These are phyloP conservation scores for Tringa solitaria DNA, from an alignment of 2,113 vertebrate genomes.

Conservation along the genomic window DNA sequence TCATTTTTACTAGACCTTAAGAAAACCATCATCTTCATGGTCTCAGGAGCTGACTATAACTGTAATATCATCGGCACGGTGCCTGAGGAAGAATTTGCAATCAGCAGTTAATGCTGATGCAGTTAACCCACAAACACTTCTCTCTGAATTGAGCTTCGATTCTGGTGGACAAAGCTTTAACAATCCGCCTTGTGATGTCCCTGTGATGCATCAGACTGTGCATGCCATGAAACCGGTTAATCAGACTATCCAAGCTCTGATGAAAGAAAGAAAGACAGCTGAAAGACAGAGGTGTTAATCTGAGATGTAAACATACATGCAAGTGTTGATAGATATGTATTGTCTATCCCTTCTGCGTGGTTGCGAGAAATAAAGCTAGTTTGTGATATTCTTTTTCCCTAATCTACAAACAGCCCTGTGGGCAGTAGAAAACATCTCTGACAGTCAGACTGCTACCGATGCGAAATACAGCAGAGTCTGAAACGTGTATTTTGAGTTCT, in stretches of 20 bases:
- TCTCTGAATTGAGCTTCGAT: not conserved
- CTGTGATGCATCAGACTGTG: not conserved
- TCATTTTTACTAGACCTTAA: not conserved
- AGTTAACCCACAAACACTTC: not conserved
- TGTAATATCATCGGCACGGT: accelerated
- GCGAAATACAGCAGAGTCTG: not conserved
- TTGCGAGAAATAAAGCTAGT: not conserved
- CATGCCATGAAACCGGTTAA: not conserved
- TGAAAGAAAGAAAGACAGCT: not conserved
- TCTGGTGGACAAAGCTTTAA: not conserved
- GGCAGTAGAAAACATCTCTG: not conserved
- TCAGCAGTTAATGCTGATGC: not conserved
- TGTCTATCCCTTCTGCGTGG: not conserved
- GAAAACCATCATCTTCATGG: not conserved
- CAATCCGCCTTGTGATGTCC: not conserved
- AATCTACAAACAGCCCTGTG: not conserved
- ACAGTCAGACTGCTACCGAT: not conserved
- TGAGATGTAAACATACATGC: not conserved
- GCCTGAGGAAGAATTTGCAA: not conserved
- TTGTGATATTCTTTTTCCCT: not conserved
- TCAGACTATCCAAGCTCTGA: not conserved
- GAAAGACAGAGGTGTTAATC: not conserved
- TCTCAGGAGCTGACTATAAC: not conserved
- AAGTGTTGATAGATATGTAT: not conserved
- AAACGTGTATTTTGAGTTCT: not conserved